These are phyloP conservation scores for Autographa gamma DNA, from an alignment of 2,888 invertebrate species.

Conservation along the genomic window DNA sequence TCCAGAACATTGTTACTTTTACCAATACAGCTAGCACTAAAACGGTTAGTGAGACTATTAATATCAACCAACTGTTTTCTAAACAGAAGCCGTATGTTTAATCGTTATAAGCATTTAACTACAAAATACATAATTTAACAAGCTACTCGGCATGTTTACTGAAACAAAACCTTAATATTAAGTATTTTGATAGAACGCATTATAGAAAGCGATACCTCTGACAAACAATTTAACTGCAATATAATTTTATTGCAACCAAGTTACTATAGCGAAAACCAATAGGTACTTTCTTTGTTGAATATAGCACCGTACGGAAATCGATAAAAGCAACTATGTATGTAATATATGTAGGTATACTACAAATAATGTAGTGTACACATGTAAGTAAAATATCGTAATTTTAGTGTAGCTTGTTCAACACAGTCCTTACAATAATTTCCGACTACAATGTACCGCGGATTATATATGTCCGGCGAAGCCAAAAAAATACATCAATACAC, in stretches of 20 bases:
- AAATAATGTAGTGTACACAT: slow-evolving; percentile 1
- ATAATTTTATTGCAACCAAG: not conserved
- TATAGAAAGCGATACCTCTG: not conserved
- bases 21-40: not conserved
- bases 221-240: not conserved
- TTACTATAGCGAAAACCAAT: not conserved
- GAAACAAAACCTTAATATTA: not conserved
- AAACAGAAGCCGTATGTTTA: not conserved
- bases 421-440: not conserved
- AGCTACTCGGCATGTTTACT: not conserved
- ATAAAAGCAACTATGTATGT: not conserved
- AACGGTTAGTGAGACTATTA: not conserved
- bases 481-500: slow-evolving; percentile 35
- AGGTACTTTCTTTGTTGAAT: not conserved
- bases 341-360: not conserved
- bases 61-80: not conserved
- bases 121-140: not conserved
- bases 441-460: slow-evolving; percentile 6
- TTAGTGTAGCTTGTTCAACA: not conserved
- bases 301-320: not conserved
- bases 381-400: slow-evolving; percentile 1
- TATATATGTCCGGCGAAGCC: slow-evolving; percentile 18
- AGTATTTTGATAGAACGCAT: not conserved
- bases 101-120: not conserved
- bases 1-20: not conserved